Evolutionary conservation across 2,797 vertebrate genomes (phyloP), one percentile per base, ranked within the genome.

Genomic region (Pelobates cultripes): DNA sequence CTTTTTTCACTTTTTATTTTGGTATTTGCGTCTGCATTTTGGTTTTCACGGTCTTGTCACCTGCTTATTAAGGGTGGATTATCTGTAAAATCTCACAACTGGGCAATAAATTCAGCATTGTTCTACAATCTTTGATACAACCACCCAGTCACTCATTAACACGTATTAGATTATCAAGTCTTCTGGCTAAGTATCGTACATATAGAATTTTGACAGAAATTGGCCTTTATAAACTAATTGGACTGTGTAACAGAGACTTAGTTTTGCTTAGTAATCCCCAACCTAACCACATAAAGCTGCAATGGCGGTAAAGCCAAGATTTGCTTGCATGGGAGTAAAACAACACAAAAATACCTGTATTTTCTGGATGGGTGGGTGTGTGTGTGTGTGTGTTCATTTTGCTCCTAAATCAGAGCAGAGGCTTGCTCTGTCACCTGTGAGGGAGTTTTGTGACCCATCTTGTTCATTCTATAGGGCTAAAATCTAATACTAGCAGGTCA

Each of bases 11-110:
- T 60, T 15, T 43, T 53, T 8, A 28, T 74, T 70, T 67, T 77
- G 28, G 47, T 51, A 51, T 51, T 43, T 53, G 71, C 77, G 45
- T 71, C 28, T 28, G 28, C 28, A 28, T 69, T 61, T n/a, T 44
- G 55, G 9, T 75, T 70, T 68, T 78, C 43, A 45, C 55, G 60
- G 57, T 71, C n/a, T 55, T 5, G 0, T 73, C 80, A 77, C 75
- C 80, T 17, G 5, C 4, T 40, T 10, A 51, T 51, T 51, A 10
- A 51, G 47, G 10, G 28, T 28, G 47, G 47, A 51, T 6, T 57
- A 57, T 12, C 4, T 4, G 4, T 57, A 57, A 57, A 51, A 51
- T 51, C 47, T 51, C 47, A 51, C 47, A 5, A 51, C 10, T 51
- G 47, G 5, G 47, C 47, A 51, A 51, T 51, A 14, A 12, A 12